Evolutionary conservation across 2,113 vertebrate species (phyloP).

Genomic region (Cyrtonyx montezumae): DNA sequence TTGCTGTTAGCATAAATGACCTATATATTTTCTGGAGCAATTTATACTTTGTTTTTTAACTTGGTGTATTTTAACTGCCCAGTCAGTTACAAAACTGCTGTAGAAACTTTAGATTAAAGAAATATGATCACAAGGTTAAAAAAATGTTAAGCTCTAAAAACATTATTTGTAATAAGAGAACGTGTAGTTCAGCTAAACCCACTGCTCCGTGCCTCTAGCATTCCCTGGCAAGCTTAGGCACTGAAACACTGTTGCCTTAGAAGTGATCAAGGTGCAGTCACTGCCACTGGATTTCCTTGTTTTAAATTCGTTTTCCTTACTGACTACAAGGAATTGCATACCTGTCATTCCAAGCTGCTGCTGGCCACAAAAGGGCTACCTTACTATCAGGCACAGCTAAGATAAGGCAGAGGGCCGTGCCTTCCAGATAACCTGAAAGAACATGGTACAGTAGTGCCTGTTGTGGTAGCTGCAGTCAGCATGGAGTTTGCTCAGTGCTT

Average conservation of each 20-base stretch:
- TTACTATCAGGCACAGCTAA: not conserved
- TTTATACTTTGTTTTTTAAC: not conserved
- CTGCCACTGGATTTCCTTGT: not conserved
- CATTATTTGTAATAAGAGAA: not conserved
- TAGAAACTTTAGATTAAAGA: not conserved
- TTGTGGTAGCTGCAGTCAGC: not conserved
- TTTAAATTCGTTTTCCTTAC: not conserved
- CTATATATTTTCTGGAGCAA: not conserved
- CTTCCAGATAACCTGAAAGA: not conserved
- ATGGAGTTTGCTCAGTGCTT: not conserved
- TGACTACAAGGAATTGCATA: not conserved
- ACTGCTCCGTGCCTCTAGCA: not conserved
- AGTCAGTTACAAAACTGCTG: not conserved
- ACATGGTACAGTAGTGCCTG: not conserved
- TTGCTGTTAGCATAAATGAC: not conserved
- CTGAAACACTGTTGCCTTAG: not conserved
- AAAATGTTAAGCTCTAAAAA: conserved; percentile 7
- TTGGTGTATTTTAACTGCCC: not conserved
- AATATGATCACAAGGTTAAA: not conserved
- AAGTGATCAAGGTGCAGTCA: not conserved
- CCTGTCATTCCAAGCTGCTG: not conserved
- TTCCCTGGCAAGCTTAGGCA: conserved; percentile 2
- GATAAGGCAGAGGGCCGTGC: not conserved
- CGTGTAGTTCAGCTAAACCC: not conserved
- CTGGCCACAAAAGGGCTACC: not conserved